Evolutionary conservation across 2,113 vertebrate genomes (phyloP).

Genomic region (Ptilorrhoa leucosticta): DNA sequence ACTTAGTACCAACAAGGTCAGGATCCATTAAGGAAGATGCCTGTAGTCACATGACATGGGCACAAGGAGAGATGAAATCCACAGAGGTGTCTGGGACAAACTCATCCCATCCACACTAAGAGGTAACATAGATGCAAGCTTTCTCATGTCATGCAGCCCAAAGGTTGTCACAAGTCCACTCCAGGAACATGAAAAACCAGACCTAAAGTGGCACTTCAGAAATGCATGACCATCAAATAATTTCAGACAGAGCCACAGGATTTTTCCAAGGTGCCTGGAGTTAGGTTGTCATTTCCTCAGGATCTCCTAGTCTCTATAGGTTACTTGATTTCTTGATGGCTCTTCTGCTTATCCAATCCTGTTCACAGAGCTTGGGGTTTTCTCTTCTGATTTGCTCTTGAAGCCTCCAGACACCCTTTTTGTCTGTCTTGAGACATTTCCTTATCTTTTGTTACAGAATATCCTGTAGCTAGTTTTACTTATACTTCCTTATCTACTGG

Average conservation of each 20-base stretch:
- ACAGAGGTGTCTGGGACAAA: background rate
- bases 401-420: background rate
- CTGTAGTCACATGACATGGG: background rate
- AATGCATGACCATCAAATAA: background rate
- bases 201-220: background rate
- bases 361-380: rapidly evolving
- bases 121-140: background rate
- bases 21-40: background rate
- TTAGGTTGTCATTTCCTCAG: background rate
- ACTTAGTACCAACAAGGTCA: background rate
- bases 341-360: background rate
- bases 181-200: background rate
- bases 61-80: background rate
- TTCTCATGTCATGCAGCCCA: background rate
- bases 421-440: background rate
- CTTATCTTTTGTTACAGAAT: background rate
- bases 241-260: background rate
- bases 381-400: background rate
- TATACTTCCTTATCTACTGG: background rate
- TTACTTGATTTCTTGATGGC: background rate
- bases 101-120: background rate
- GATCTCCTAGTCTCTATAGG: background rate
- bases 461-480: background rate
- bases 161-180: background rate
- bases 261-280: background rate